Base-by-base conservation (phyloP, 2,797 vertebrate species). In the Oreortyx pictus region DNA sequence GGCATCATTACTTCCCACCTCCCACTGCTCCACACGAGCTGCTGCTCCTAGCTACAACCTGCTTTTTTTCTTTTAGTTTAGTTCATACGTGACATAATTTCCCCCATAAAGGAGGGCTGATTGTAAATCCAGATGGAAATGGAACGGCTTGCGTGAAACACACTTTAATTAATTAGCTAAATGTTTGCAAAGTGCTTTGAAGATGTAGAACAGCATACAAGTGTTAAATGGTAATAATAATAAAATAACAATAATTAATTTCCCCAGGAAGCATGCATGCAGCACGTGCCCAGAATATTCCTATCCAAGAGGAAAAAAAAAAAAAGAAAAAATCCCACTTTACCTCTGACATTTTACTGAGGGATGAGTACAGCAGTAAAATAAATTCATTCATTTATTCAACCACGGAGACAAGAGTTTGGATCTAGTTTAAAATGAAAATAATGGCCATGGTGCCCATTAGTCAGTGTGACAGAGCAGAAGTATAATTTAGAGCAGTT, bases 121-220 rank as follows among this genome's bases (percentile, higher is more conserved):
- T 91, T 91, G 92, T 96, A 93, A 96, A 93, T 86, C 93, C 94
- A 96, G 95, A 94, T 89, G 92, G 86, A 96, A 94, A 88, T 17
- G 18, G 85, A 90, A 93, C 46, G n/a, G 50, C 94, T 95, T 91
- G 87, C 92, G 60, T 92, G 93, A 95, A 96, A 96, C 60, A 62
- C 85, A 57, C 94, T 96, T 93, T 96, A 97, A 97, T 97, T 97
- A 96, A 96, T 97, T 94, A 94, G 81, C 87, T 96, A 94, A 96
- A 94, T 43, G 75, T 68, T 94, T 86, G 68, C 77, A 78, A 92
- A 96, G 93, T 84, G 89, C 92, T 96, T 93, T 94, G 89, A 95
- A 94, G 92, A 96, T 94, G 80, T 81, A 88, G 92, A 94, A 60
- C 89, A 73, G 81, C 78, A 35, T 82, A 57, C 31, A 81, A 93